Percentiles rank a stretch among this genome's conserved stretches.
Conservation (phyloP, 2,888 invertebrate species). For the Phyllotreta cruciferae region DNA sequence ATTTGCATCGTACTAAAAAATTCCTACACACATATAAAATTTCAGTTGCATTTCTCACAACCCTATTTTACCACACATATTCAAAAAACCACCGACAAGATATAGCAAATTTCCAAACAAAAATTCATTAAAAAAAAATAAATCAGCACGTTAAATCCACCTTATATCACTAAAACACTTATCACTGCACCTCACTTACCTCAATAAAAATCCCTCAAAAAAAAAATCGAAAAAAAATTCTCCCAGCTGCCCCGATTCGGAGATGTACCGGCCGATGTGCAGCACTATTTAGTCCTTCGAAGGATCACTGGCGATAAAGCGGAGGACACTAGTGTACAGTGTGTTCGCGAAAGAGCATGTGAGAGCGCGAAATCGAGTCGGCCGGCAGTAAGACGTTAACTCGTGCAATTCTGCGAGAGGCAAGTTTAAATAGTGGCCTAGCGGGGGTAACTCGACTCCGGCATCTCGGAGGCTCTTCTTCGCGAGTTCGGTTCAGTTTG, state of each 20-base stretch:
- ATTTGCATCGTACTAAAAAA: no score
- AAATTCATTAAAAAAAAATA: constrained; percentile 9
- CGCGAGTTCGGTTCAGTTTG: constrained; percentile 61
- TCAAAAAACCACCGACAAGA: background rate
- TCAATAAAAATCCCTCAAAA: constrained; percentile 16
- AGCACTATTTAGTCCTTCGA: constrained; percentile 30
- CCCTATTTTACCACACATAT: no score
- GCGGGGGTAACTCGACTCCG: constrained; percentile 62
- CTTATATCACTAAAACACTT: constrained; percentile 19
- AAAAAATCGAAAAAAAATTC: constrained; percentile 18
- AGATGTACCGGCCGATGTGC: constrained; percentile 5
- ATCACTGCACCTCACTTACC: constrained; percentile 33
- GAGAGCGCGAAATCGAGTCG: constrained; percentile 42
- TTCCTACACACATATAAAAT: no score
- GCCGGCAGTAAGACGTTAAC: constrained; percentile 65
- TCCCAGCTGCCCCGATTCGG: constrained; percentile 4
- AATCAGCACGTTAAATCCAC: constrained; percentile 3
- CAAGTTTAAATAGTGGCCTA: constrained; percentile 67
- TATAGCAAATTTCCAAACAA: background rate
- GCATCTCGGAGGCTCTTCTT: constrained; percentile 63
- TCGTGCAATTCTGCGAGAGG: constrained; percentile 66
- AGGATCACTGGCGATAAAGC: constrained; percentile 18
- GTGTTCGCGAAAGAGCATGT: constrained; percentile 43
- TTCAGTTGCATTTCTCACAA: no score
- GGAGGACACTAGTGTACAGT: constrained; percentile 32